Percentiles rank a stretch among this genome's conserved stretches.
These are phyloP conservation scores for Drosophila stalkeri DNA, from an alignment of 2,888 invertebrate genomes.

Conservation along the genomic window DNA sequence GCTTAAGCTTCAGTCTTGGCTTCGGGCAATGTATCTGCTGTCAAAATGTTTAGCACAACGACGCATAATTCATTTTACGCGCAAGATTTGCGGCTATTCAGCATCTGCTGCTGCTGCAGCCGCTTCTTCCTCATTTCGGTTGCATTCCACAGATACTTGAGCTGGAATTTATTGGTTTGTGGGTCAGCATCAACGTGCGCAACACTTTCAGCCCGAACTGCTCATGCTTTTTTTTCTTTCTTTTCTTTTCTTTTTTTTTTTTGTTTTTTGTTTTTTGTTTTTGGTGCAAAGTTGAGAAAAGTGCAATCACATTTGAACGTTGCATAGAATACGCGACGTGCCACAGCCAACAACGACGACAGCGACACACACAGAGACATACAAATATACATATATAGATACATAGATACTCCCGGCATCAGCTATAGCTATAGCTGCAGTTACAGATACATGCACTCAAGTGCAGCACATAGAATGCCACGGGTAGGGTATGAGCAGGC, in stretches of 20 bases:
- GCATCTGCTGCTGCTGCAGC: conserved; percentile 3
- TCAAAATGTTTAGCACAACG: conserved; percentile 80
- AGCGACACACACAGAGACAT: conserved; percentile 1
- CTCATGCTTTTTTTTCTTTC: conserved; percentile 10
- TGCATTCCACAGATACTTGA: conserved; percentile 72
- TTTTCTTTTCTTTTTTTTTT: not conserved
- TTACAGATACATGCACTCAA: conserved; percentile 60
- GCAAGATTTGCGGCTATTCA: not conserved
- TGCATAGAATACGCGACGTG: conserved; percentile 65
- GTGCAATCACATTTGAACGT: conserved; percentile 74
- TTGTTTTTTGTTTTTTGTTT: conserved; percentile 15
- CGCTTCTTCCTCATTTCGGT: conserved; percentile 24
- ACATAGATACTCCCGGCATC: conserved; percentile 42
- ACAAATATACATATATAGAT: conserved; percentile 19
- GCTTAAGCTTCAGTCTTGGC: conserved; percentile 24
- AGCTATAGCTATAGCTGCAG: conserved; percentile 37
- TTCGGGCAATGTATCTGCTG: conserved; percentile 40
- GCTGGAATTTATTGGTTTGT: conserved; percentile 81
- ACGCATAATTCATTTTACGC: conserved; percentile 70
- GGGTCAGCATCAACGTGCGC: conserved; percentile 65
- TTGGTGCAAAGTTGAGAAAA: conserved; percentile 67
- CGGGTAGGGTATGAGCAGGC: not conserved
- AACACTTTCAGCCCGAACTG: conserved; percentile 55
- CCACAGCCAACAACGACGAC: conserved; percentile 32
- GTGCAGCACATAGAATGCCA: conserved; percentile 63